phyloP scores from a whole-genome alignment of 2,113 vertebrate species.

The Pachycephala philippinensis region DNA sequence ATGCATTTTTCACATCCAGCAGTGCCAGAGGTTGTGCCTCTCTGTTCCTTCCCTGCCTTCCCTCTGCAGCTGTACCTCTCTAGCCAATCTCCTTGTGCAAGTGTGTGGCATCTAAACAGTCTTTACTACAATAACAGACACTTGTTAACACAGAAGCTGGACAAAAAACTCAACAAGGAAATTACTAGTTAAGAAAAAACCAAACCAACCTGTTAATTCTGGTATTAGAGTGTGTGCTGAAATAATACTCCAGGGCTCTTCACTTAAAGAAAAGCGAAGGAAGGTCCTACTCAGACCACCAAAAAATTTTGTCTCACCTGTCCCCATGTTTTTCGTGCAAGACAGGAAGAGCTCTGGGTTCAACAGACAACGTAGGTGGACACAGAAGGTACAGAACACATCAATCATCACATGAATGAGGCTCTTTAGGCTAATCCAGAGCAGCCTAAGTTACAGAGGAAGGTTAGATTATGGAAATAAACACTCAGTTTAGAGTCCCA shows the following conservation, averaged over 20 bases:
- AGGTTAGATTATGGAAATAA: background rate
- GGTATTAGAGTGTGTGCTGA: background rate
- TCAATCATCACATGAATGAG: background rate
- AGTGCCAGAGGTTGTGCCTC: background rate
- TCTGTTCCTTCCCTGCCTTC: background rate
- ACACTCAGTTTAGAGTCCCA: background rate
- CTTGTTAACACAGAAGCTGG: background rate
- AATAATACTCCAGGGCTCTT: background rate
- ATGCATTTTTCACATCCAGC: background rate
- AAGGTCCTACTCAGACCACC: background rate
- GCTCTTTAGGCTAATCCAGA: background rate
- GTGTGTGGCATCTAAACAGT: background rate
- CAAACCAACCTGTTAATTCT: background rate
- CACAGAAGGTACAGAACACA: background rate
- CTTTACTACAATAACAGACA: background rate
- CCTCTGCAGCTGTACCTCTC: background rate
- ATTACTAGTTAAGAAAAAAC: background rate
- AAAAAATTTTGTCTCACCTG: background rate
- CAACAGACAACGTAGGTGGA: background rate
- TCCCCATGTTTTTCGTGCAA: background rate
- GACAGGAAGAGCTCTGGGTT: background rate
- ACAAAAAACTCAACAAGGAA: background rate
- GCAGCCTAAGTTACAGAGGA: background rate
- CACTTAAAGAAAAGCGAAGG: background rate
- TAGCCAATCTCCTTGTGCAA: background rate